These are phyloP conservation scores for Poecilia gillii DNA, from an alignment of 2,797 vertebrate species.

Conservation along the genomic window DNA sequence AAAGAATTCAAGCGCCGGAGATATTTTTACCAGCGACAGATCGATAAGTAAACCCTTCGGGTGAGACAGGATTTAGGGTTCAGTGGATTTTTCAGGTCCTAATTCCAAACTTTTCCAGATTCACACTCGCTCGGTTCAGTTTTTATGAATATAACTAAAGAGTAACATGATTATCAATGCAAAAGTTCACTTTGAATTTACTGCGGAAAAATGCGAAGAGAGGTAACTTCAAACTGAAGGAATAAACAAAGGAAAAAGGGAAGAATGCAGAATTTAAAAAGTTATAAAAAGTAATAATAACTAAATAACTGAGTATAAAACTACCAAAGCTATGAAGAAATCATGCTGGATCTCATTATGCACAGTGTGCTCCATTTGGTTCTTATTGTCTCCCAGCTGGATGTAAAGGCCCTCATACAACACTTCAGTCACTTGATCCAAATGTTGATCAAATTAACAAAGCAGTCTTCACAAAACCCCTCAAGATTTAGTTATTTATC, in stretches of 20 bases:
- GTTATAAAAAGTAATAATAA: neutral
- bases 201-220: neutral
- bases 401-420: neutral
- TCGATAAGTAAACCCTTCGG: neutral
- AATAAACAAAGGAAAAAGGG: neutral
- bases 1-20: constrained; percentile 20
- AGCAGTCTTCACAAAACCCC: neutral
- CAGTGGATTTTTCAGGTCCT: neutral
- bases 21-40: no score
- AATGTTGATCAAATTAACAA: neutral
- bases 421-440: neutral
- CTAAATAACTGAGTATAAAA: neutral
- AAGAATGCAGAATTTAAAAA: neutral
- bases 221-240: neutral
- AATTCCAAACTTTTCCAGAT: neutral
- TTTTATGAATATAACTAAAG: neutral
- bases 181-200: neutral
- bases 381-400: neutral
- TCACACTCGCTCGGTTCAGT: neutral
- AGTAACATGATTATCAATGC: neutral
- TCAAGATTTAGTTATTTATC: neutral
- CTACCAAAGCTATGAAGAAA: neutral
- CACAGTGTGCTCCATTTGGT: neutral
- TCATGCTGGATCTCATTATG: neutral
- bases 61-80: neutral